Evolutionary conservation across 64 coral and sea anemone species (phyloP).

Genomic region (Stylophora pistillata): DNA sequence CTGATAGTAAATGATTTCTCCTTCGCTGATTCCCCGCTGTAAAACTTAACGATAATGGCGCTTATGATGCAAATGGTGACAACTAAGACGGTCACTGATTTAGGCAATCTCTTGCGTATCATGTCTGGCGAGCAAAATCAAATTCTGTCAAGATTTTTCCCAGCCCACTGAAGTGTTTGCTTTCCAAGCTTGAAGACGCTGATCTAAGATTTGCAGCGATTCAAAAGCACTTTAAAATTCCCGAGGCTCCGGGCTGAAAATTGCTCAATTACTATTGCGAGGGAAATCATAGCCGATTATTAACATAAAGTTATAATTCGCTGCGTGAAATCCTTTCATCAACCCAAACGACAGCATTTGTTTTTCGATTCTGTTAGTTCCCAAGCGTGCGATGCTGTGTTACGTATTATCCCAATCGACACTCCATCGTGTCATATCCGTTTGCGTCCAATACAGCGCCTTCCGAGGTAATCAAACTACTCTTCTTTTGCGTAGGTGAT

Average conservation of each 20-base stretch:
- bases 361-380: not conserved
- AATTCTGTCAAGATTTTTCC: no score
- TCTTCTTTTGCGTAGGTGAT: not conserved
- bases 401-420: not conserved
- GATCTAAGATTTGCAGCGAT: no score
- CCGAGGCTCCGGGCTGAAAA: not conserved
- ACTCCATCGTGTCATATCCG: not conserved
- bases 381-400: not conserved
- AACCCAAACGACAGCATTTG: not conserved
- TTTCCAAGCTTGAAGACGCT: not conserved
- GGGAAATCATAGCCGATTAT: not conserved
- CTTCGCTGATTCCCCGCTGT: not conserved
- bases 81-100: not conserved
- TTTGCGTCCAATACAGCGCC: not conserved
- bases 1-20: not conserved
- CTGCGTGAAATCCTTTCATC: no score
- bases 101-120: slow-evolving; percentile 11
- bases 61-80: not conserved
- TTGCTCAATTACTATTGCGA: not conserved
- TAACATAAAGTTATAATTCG: not conserved
- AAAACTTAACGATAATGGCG: not conserved
- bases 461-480: not conserved
- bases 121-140: not conserved
- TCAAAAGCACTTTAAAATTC: not conserved
- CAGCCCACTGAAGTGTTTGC: not conserved